Conservation (phyloP, 1,140 invertebrate genomes). For the Drosophila malerkotliana region DNA sequence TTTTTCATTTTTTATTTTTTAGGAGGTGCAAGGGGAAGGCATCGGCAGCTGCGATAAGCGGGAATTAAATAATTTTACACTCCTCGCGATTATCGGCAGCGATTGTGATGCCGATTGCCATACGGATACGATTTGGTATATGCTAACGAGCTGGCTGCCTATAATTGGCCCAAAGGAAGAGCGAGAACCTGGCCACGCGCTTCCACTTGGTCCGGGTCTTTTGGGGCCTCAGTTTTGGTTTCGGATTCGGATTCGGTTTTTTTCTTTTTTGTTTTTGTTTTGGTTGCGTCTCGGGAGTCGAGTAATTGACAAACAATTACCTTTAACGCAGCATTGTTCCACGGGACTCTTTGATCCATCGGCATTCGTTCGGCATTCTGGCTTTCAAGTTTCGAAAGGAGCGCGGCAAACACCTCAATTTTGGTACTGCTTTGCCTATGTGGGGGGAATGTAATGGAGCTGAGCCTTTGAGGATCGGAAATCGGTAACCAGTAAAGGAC, state of each 20-base stretch:
- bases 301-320: slow-evolving; percentile 83
- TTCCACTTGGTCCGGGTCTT: slow-evolving; percentile 12
- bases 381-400: slow-evolving; percentile 68
- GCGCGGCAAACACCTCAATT: slow-evolving; percentile 73
- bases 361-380: slow-evolving; percentile 65
- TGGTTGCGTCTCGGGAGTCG: slow-evolving; percentile 66
- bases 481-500: slow-evolving; percentile 41
- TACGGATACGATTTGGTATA: slow-evolving; percentile 77
- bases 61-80: slow-evolving; percentile 83
- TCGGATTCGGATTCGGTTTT: background rate
- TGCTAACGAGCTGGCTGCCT: slow-evolving; percentile 77
- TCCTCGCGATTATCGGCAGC: slow-evolving; percentile 77
- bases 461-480: slow-evolving; percentile 16
- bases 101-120: slow-evolving; percentile 70
- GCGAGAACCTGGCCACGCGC: slow-evolving; percentile 56
- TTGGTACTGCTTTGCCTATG: slow-evolving; percentile 80
- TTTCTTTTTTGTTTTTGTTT: background rate
- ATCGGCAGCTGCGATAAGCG: slow-evolving; percentile 70
- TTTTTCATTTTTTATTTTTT: background rate
- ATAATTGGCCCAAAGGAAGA: slow-evolving; percentile 67
- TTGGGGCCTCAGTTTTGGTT: slow-evolving; percentile 13
- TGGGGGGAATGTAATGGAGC: slow-evolving; percentile 18
- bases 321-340: slow-evolving; percentile 81
- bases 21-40: slow-evolving; percentile 9
- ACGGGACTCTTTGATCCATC: slow-evolving; percentile 69